A percentile compares a stretch with the other conserved stretches of the same genome.
phyloP scores from a whole-genome alignment of 2,797 vertebrate species.

The Acrocephalus scirpaceus region DNA sequence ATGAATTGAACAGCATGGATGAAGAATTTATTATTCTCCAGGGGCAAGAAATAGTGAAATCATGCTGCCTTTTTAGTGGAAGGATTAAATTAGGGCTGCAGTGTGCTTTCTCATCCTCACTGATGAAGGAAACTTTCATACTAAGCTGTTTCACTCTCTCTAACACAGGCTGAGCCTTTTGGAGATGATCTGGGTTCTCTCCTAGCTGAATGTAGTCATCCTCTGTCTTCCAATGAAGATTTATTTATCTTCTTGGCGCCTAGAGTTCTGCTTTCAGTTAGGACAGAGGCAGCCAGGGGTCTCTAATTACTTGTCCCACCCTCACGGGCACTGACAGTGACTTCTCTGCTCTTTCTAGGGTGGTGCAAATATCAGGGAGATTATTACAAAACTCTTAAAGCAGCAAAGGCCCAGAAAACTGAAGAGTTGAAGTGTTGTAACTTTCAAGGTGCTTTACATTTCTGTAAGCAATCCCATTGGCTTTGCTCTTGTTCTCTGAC shows the following conservation, averaged over 20 bases:
- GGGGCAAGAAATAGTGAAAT: constrained; percentile 60
- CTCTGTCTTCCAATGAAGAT: not conserved
- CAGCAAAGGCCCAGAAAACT: not conserved
- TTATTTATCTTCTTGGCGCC: not conserved
- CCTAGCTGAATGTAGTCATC: not conserved
- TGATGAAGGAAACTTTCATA: constrained; percentile 45
- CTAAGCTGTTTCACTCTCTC: constrained; percentile 2
- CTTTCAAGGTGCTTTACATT: not conserved
- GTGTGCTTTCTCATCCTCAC: constrained; percentile 48
- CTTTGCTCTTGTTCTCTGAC: not conserved
- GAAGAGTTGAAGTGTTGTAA: not conserved
- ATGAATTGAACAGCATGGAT: constrained; percentile 67
- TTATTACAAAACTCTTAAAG: not conserved
- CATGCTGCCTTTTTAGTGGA: constrained; percentile 56
- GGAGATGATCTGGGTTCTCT: constrained; percentile 7
- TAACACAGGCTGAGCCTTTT: not conserved
- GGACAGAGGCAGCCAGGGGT: not conserved
- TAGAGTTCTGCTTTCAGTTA: not conserved
- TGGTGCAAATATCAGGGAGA: not conserved
- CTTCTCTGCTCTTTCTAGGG: not conserved
- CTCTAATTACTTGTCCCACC: not conserved
- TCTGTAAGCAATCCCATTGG: not conserved
- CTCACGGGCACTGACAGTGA: not conserved
- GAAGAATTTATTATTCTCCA: constrained; percentile 67
- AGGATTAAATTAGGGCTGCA: constrained; percentile 54